Base-by-base conservation (phyloP, 2,113 vertebrate species). In the Sclerurus mexicanus region DNA sequence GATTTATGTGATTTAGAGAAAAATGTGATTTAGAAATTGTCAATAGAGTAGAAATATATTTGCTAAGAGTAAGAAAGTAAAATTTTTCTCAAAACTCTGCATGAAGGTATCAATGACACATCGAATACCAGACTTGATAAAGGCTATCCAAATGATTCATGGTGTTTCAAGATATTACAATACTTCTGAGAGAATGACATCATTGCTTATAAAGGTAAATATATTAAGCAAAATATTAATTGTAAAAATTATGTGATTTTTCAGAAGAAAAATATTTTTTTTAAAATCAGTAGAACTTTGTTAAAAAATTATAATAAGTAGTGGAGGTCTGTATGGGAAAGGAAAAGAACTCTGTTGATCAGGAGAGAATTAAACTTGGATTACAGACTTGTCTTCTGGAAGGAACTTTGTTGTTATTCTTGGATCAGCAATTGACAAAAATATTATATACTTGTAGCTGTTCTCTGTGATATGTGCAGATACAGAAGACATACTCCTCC, bases 131-230 rank as follows among this genome's bases (percentile, higher is more conserved):
- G 98, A 98, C 60, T 86, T 99, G 91, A 98, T 98, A 91, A 98
- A 98, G 77, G 91, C 97, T 79, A 98, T 99, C 90, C 88, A 91
- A 82, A 98, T 98, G 98, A 98, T 99, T 96, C 97, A 98, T 50
- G 89, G 93, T 31, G 96, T 98, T 76, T 99, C 99, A 83, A 95
- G 94, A 37, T 98, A 98, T 74, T 99, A 98, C 90, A 98, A 98
- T 72, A 99, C 98, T 12, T 98, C 97, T 47, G 98, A 98, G 88
- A 98, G 97, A 95, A 98, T 99, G 93, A 98, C 98, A 27, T 97
- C 98, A n/a, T 86, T 99, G 40, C 98, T 98, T 88, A 97, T 98
- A 73, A 99, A 98, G 97, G 99, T 98, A 97, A 86, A 96, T 89
- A 68, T 69, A 69, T 46, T 55, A 56, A 75, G 15, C 10, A 39